Percentiles rank a stretch among this genome's conserved stretches.
These are phyloP conservation scores for Hippopotamyrus pictus DNA, from an alignment of 2,797 vertebrate genomes.

Conservation along the genomic window DNA sequence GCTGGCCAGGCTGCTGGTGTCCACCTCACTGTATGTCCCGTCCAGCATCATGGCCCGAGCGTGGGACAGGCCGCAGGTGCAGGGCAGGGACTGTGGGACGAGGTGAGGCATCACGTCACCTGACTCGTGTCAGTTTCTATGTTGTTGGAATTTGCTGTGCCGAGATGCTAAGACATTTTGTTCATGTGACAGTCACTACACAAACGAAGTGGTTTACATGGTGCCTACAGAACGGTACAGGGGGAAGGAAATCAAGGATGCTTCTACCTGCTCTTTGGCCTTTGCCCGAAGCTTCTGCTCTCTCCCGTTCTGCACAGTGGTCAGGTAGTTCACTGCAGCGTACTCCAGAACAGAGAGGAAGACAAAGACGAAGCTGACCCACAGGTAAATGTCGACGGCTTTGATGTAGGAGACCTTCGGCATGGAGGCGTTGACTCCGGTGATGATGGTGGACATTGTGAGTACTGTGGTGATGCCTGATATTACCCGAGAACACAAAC, in stretches of 20 bases:
- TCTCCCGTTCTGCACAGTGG: conserved; percentile 74
- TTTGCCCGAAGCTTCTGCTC: conserved; percentile 69
- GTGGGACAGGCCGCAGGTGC: conserved; percentile 75
- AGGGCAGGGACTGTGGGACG: conserved; percentile 49
- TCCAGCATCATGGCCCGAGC: conserved; percentile 80
- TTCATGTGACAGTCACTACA: background rate
- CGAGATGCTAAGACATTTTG: background rate
- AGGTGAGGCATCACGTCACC: background rate
- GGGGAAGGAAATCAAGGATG: background rate
- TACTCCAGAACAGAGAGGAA: conserved; percentile 70
- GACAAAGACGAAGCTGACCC: conserved; percentile 72
- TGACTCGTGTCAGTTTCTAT: background rate
- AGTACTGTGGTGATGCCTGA: conserved; percentile 70
- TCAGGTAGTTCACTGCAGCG: conserved; percentile 74
- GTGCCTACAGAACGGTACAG: background rate
- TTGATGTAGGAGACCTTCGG: conserved; percentile 72
- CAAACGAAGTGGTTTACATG: background rate
- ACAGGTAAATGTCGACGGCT: conserved; percentile 71
- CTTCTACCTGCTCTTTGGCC: conserved; percentile 50
- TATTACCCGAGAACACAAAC: background rate
- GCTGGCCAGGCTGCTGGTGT: conserved; percentile 81
- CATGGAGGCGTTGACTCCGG: conserved; percentile 72
- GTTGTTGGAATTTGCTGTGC: background rate
- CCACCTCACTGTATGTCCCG: conserved; percentile 77
- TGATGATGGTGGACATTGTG: conserved; percentile 74